Base-by-base conservation (phyloP, 2,888 invertebrate genomes). In the Chorisops tibialis region DNA sequence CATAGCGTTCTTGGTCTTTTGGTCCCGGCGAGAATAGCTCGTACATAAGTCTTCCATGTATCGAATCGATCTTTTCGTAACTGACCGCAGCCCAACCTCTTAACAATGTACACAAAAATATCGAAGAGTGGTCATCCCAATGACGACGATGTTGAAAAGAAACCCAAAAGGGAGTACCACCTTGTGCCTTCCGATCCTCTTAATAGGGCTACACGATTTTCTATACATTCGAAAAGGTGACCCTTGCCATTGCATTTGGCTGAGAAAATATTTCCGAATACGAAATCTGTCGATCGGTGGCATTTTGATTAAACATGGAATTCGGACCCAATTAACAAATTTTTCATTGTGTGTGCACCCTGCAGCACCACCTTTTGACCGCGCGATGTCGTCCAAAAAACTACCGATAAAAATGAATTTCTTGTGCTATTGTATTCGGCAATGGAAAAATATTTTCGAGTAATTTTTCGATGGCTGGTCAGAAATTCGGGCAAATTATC, bases 261-360 rank as follows among this genome's bases (percentile, higher is more conserved):
- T 43, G 22, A 45, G 62, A 58, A 62, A 56, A 58, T 56, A 45
- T 56, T 45, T 56, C 43, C 56, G 30, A 56, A 56, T 56, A 43
- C 56, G 56, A 56, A 45, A 56, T 56, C 56, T 56, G 56, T 56
- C 56, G 56, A 58, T 59, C 63, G 59, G 59, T 59, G 63, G 59
- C 59, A 63, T 63, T 61, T 59, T 59, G 59, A 59, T 56, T 50
- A 63, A 47, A 35, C 51, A 30, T 54, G 63, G 63, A 63, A 63
- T 63, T 63, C 51, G 49, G 48, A 63, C 47, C 63, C 63, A 63
- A 63, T 64, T 64, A 59, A 59, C 48, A 54, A 59, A 54, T 66
- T 66, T 66, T 63, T 65, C 78, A 71, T 16, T 43, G 56, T 45
- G n/a, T n/a, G 56, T 30, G 43, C 45, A 56, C 43, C 18, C 43